phyloP scores from a whole-genome alignment of 2,113 vertebrate genomes.

The Clarias magur region DNA sequence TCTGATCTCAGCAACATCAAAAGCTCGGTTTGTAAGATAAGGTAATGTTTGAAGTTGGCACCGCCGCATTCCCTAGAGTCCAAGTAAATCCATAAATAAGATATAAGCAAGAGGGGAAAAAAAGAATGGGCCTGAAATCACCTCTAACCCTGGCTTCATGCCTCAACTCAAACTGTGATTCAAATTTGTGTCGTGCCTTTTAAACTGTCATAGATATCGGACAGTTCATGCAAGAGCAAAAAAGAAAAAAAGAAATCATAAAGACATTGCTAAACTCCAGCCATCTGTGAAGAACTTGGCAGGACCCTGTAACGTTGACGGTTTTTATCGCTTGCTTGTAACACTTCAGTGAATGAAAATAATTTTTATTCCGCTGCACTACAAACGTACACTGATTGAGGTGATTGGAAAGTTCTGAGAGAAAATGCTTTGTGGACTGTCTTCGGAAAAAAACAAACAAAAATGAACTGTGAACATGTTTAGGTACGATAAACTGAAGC shows the following conservation, averaged over 20 bases:
- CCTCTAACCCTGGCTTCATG: constrained; percentile 42
- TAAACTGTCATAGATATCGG: constrained; percentile 58
- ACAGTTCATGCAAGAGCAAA: neutral
- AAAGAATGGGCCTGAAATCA: neutral
- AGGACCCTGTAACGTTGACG: neutral
- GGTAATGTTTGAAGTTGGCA: constrained; percentile 86
- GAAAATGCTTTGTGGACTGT: neutral
- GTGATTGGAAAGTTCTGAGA: neutral
- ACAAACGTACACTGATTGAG: neutral
- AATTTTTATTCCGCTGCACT: neutral
- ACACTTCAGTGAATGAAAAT: constrained; percentile 17
- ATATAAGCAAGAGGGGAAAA: constrained; percentile 76
- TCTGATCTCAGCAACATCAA: constrained; percentile 84
- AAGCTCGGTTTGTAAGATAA: constrained; percentile 85
- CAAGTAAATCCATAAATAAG: constrained; percentile 93
- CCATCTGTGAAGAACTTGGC: constrained; percentile 6
- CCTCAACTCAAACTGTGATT: constrained; percentile 74
- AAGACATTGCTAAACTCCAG: constrained; percentile 2
- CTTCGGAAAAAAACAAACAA: neutral
- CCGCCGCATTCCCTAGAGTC: constrained; percentile 84
- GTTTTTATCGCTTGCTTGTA: neutral
- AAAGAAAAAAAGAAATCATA: constrained; percentile 34
- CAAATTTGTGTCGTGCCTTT: constrained; percentile 69
- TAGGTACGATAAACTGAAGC: neutral
- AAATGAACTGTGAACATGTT: neutral